These are phyloP conservation scores for Pleuronectes platessa DNA, from an alignment of 2,113 vertebrate genomes.

Conservation along the genomic window DNA sequence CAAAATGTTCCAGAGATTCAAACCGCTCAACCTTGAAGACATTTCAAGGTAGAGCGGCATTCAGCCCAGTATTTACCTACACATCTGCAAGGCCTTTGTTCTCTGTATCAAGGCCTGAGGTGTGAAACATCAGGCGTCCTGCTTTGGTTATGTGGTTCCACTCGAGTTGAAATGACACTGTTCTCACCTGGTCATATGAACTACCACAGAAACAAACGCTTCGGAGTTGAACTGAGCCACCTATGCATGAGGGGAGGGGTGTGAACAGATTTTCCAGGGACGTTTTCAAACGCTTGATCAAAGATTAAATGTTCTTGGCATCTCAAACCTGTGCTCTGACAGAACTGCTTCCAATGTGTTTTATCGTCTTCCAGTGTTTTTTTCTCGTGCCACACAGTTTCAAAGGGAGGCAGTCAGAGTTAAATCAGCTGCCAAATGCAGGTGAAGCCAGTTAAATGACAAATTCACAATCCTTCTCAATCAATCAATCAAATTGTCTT, in stretches of 20 bases:
- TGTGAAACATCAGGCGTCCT: neutral
- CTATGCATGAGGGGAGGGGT: neutral
- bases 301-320: conserved; percentile 8
- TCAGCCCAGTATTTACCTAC: neutral
- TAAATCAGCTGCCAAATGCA: neutral
- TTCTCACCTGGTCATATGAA: conserved; percentile 12
- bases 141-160: neutral
- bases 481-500: neutral
- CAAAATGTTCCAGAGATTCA: no score
- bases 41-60: neutral
- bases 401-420: neutral
- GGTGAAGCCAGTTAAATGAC: neutral
- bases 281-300: neutral
- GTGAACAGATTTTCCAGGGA: conserved; percentile 2
- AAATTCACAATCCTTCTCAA: neutral
- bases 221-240: neutral
- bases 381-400: neutral
- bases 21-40: neutral
- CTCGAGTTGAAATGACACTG: neutral
- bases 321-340: neutral
- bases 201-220: neutral
- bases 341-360: neutral
- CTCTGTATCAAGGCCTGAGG: neutral
- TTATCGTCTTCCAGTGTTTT: neutral
- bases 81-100: neutral